Percentiles rank a stretch among this genome's conserved stretches.
Conservation (phyloP, 2,888 invertebrate species). For the Malacosoma neustria region DNA sequence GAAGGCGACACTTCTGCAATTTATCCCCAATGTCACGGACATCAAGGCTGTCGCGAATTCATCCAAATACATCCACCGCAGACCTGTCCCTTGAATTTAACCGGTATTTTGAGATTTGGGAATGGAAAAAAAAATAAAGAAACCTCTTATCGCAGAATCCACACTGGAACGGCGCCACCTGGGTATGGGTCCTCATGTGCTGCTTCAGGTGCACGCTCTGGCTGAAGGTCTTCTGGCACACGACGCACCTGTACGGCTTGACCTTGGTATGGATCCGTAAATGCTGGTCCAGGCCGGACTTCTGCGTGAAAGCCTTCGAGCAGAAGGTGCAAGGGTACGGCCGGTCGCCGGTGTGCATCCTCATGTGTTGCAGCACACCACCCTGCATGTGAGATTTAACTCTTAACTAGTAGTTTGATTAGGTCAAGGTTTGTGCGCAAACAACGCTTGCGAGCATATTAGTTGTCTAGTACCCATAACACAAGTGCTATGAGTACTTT, state of each 20-base stretch:
- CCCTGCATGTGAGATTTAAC: no score
- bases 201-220: slow-evolving; percentile 56
- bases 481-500: no score
- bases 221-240: slow-evolving; percentile 54
- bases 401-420: no score
- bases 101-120: no score
- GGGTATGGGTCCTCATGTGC: slow-evolving; percentile 63
- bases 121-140: background rate
- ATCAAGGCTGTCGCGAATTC: no score
- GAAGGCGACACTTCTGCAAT: no score
- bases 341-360: slow-evolving; percentile 52
- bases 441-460: no score
- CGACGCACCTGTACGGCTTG: slow-evolving; percentile 55
- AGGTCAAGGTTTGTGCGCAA: no score
- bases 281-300: slow-evolving; percentile 61
- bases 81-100: no score
- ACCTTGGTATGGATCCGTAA: slow-evolving; percentile 53
- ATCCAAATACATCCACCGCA: no score
- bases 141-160: slow-evolving; percentile 41
- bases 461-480: no score
- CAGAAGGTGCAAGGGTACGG: slow-evolving; percentile 57
- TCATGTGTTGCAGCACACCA: slow-evolving; percentile 51
- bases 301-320: slow-evolving; percentile 58
- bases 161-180: slow-evolving; percentile 58
- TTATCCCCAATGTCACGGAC: no score